These are phyloP conservation scores for Diceros bicornis DNA, from an alignment of 2,797 vertebrate species.

Conservation along the genomic window DNA sequence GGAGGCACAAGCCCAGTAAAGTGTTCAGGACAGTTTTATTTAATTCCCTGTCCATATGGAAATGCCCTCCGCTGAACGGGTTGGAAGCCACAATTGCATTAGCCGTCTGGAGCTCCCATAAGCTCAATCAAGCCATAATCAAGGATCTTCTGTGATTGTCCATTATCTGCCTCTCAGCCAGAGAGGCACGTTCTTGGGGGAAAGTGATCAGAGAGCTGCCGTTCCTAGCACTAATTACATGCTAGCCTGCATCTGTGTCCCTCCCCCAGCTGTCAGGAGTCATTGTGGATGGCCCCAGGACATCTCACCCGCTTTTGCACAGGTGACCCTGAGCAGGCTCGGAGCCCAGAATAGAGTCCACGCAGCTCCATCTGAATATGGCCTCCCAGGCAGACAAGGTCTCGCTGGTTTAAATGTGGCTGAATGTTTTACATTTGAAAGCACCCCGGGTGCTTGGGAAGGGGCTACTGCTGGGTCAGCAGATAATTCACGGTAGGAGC, in stretches of 20 bases:
- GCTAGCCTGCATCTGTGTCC: slow-evolving; percentile 83
- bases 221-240: slow-evolving; percentile 87
- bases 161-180: slow-evolving; percentile 89
- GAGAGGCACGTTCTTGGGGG: slow-evolving; percentile 84
- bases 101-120: slow-evolving; percentile 85
- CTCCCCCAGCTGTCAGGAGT: slow-evolving; percentile 78
- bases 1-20: slow-evolving; percentile 78
- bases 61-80: slow-evolving; percentile 77
- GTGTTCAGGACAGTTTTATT: slow-evolving; percentile 86
- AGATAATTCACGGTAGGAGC: not conserved
- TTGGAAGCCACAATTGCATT: slow-evolving; percentile 88
- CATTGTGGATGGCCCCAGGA: slow-evolving; percentile 70
- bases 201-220: slow-evolving; percentile 86
- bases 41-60: slow-evolving; percentile 85
- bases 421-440: slow-evolving; percentile 32
- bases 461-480: slow-evolving; percentile 45
- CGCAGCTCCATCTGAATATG: not conserved
- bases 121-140: slow-evolving; percentile 90
- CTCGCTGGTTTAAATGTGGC: not conserved
- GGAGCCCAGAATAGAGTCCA: slow-evolving; percentile 54
- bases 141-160: slow-evolving; percentile 90
- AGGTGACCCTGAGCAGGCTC: slow-evolving; percentile 50
- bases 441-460: not conserved
- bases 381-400: slow-evolving; percentile 31
- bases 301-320: not conserved